Evolutionary conservation across 1,140 invertebrate species (phyloP).

Genomic region (Leptinotarsa undecemlineata): DNA sequence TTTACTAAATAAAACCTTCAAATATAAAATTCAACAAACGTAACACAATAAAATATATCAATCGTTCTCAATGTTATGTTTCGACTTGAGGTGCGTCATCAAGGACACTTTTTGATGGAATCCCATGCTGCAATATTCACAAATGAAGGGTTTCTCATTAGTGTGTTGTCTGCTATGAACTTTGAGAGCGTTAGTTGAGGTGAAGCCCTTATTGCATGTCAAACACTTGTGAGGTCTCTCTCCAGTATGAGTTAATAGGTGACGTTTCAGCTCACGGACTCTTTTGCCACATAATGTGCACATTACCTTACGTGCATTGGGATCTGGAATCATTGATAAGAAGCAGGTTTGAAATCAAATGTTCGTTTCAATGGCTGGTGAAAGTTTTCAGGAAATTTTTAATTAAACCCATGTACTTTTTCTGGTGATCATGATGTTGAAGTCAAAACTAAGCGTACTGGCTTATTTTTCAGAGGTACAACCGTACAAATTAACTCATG

Average conservation of each 20-base stretch:
- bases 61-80: conserved; percentile 33
- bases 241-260: conserved; percentile 47
- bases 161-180: conserved; percentile 46
- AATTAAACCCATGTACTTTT: no score
- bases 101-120: conserved; percentile 48
- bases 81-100: conserved; percentile 43
- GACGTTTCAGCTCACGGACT: conserved; percentile 41
- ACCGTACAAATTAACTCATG: no score
- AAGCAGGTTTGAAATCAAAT: no score
- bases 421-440: no score
- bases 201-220: conserved; percentile 47
- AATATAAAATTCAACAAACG: conserved; percentile 4
- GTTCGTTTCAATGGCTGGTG: no score
- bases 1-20: background rate
- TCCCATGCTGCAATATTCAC: conserved; percentile 40
- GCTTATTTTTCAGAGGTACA: no score
- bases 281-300: conserved; percentile 44
- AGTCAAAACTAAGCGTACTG: no score
- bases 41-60: background rate
- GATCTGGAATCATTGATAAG: background rate
- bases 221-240: conserved; percentile 44
- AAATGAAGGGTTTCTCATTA: conserved; percentile 45
- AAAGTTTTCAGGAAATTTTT: no score
- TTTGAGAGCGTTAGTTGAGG: conserved; percentile 42
- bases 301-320: conserved; percentile 34